Base-by-base conservation (phyloP, 2,113 vertebrate species). In the Pungitius pungitius region DNA sequence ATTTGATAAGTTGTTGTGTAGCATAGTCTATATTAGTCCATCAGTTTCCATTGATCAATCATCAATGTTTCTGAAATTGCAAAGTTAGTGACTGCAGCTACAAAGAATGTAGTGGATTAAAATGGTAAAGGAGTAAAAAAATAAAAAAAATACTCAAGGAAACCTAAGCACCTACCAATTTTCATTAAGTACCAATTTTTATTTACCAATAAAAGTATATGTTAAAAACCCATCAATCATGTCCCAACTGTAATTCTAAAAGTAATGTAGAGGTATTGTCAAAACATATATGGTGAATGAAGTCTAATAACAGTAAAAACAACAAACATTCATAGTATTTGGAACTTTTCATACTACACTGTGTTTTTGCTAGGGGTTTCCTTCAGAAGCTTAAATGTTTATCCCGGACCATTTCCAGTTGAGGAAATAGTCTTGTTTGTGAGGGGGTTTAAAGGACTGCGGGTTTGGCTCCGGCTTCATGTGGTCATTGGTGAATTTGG, bases 401-500 rank as follows among this genome's bases (percentile, higher is more conserved):
- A 57, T 78, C 40, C 45, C 54, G 3, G 20, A 69, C 27, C 54
- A 73, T 52, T 78, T 81, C 37, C 57, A 74, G 69, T 68, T 61
- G 66, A 82, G 61, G 58, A 73, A 80, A 63, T 54, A 62, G 56
- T 54, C 26, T 22, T 77, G 65, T 77, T 63, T 78, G 65, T 52
- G 54, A 15, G 8, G 54, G 58, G 76, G 66, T 63, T 69, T 75
- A 13, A 54, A 62, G 67, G 35, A 68, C 51, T 55, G 73, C 70
- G n/a, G 60, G 69, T 84, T 85, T 87, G 77, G 78, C 75, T 24
- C 51, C 1, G 47, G 8, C 37, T 43, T 33, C 24, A 27, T 51
- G 75, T 60, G 79, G 80, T 77, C 67, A 33, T 27, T 76, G 22
- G 65, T 59, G 54, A 66, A 78, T 73, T 64, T 73, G 59, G 75